Percentiles rank a stretch among this genome's conserved stretches.
These are phyloP conservation scores for Gortyna flavago DNA, from an alignment of 2,888 invertebrate species.

Conservation along the genomic window DNA sequence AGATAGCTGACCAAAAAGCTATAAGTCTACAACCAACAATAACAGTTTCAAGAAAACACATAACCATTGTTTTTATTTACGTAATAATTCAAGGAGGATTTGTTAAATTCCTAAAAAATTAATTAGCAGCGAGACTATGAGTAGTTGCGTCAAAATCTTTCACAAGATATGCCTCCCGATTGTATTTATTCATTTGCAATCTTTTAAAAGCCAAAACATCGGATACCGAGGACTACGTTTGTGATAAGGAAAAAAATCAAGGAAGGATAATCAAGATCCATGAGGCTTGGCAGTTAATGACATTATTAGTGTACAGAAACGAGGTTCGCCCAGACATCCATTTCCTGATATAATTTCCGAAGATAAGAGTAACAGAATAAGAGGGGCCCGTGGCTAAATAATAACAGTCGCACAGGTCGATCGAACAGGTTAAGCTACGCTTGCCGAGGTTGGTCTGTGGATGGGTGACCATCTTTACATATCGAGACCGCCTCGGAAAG, in stretches of 20 bases:
- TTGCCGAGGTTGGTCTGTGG: too few species aligned
- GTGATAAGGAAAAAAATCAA: conserved; percentile 28
- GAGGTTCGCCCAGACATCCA: not conserved
- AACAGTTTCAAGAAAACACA: conserved; percentile 21
- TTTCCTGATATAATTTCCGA: conserved; percentile 46
- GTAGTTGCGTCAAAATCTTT: conserved; percentile 56
- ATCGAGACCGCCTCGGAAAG: too few species aligned
- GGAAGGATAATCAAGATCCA: conserved; percentile 45
- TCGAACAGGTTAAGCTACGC: too few species aligned
- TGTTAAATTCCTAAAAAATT: conserved; percentile 57
- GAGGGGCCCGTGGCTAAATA: too few species aligned
- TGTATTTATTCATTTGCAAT: not conserved
- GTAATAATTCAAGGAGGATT: conserved; percentile 54
- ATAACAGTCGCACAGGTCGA: too few species aligned
- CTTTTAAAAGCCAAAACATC: conserved; percentile 1
- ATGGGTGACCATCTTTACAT: too few species aligned
- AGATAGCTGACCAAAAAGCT: conserved; percentile 12
- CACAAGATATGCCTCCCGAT: conserved; percentile 29
- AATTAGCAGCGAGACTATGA: conserved; percentile 45
- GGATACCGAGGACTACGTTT: not conserved
- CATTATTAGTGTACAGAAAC: conserved; percentile 18
- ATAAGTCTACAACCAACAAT: not conserved
- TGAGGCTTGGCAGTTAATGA: conserved; percentile 21
- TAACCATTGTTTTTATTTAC: conserved; percentile 41
- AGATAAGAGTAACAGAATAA: not conserved